Evolutionary conservation across 23 tunicate species (phyloP).

Genomic region (Styela plicata): DNA sequence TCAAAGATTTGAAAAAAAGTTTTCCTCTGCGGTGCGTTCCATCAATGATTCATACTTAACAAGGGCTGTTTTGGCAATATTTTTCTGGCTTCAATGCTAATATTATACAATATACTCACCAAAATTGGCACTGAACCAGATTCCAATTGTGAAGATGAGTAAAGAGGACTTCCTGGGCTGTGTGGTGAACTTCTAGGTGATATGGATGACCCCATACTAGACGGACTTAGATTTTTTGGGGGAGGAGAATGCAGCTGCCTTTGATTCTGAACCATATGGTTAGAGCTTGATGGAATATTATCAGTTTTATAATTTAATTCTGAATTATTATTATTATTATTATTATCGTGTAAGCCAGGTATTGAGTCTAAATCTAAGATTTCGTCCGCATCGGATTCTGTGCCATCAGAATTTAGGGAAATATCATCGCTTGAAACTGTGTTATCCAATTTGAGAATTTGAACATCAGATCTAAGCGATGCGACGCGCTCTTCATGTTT

Average conservation of each 20-base stretch:
- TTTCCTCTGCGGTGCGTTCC: no score
- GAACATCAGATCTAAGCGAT: not conserved
- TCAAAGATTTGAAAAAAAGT: no score
- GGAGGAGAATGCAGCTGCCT: constrained; percentile 17
- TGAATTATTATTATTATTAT: constrained; percentile 4
- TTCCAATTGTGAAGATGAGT: constrained; percentile 20
- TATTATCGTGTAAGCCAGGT: not conserved
- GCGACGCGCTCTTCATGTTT: constrained; percentile 7
- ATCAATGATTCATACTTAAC: no score
- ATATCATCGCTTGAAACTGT: constrained; percentile 14
- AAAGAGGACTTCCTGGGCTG: constrained; percentile 26
- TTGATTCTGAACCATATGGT: not conserved
- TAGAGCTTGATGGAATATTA: not conserved
- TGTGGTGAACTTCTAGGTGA: constrained; percentile 19
- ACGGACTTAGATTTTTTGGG: constrained; percentile 24
- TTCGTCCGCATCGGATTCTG: constrained; percentile 7
- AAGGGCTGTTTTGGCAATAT: no score
- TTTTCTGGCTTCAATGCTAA: no score
- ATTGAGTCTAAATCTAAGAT: not conserved
- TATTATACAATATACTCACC: no score
- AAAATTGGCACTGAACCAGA: constrained; percentile 21
- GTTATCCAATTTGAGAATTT: not conserved
- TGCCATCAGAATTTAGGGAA: constrained; percentile 4
- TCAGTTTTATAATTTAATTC: not conserved
- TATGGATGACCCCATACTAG: not conserved